phyloP scores from a whole-genome alignment of 2,113 vertebrate genomes.

The Mellivora capensis region DNA sequence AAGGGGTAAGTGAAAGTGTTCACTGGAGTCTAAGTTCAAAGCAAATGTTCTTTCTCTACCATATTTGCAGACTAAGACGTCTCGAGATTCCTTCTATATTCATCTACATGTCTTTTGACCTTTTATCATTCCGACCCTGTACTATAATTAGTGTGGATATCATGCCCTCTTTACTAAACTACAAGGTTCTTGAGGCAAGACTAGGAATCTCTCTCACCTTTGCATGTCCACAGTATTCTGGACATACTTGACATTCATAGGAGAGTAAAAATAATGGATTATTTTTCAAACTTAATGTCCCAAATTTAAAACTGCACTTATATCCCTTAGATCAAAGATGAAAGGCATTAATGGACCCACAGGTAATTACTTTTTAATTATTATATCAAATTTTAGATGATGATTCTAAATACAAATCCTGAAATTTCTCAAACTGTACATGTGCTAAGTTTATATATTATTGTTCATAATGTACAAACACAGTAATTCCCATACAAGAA shows the following conservation, averaged over 20 bases:
- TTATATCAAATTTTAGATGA: not conserved
- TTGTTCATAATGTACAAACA: not conserved
- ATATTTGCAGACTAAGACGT: not conserved
- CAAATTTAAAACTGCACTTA: not conserved
- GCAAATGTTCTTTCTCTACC: not conserved
- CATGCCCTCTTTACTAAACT: not conserved
- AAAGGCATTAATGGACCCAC: not conserved
- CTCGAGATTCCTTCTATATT: not conserved
- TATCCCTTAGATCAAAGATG: not conserved
- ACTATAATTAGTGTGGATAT: not conserved
- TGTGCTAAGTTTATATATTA: not conserved
- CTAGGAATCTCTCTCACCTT: not conserved
- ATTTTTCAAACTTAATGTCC: not conserved
- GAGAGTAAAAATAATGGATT: not conserved
- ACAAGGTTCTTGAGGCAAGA: not conserved
- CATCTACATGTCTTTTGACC: not conserved
- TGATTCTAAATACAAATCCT: slow-evolving; percentile 34
- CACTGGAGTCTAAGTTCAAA: not conserved
- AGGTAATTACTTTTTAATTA: not conserved
- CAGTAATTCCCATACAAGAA: not conserved
- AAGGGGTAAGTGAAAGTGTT: not conserved
- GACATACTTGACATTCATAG: not conserved
- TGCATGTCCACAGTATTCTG: not conserved
- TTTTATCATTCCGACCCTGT: not conserved
- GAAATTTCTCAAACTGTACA: not conserved